These are phyloP conservation scores for Drosophila aldrichi DNA, from an alignment of 2,888 invertebrate genomes.

Conservation along the genomic window DNA sequence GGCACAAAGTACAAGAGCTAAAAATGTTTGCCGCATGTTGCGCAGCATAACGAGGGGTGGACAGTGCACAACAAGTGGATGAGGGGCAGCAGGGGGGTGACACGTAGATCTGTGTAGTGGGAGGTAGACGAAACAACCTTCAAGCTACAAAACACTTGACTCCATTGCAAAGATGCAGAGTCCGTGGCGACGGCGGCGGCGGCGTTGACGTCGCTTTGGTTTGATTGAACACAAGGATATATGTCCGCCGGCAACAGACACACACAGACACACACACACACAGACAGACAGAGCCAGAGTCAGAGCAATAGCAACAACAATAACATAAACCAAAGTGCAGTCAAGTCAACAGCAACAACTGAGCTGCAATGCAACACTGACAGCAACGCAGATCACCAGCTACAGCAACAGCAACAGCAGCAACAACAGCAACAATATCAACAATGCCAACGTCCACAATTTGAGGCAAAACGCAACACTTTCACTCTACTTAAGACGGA, in stretches of 20 bases:
- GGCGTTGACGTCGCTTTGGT: conserved; percentile 63
- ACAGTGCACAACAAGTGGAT: background rate
- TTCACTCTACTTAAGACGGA: conserved; percentile 79
- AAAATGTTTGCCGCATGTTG: conserved; percentile 79
- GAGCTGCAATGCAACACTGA: conserved; percentile 40
- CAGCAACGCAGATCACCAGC: conserved; percentile 53
- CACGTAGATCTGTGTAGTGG: conserved; percentile 47
- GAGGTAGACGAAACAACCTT: conserved; percentile 76
- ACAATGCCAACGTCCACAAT: conserved; percentile 53
- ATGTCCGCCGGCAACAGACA: conserved; percentile 54
- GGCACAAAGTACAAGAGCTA: conserved; percentile 76
- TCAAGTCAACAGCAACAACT: conserved; percentile 48
- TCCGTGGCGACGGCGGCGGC: conserved; percentile 2
- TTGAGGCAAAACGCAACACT: conserved; percentile 79
- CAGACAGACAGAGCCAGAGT: conserved; percentile 10
- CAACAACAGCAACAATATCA: conserved; percentile 30
- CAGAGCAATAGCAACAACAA: conserved; percentile 43
- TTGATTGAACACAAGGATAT: conserved; percentile 73
- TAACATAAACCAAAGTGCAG: conserved; percentile 62
- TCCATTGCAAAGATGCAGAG: conserved; percentile 27
- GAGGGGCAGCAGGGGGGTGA: background rate
- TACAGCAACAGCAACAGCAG: conserved; percentile 26
- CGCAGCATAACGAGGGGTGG: conserved; percentile 45
- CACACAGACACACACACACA: conserved; percentile 20
- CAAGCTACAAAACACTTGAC: conserved; percentile 80